Evolutionary conservation across 2,888 invertebrate genomes (phyloP), one percentile per base, ranked within the genome.

Genomic region (Brachyptera putata): DNA sequence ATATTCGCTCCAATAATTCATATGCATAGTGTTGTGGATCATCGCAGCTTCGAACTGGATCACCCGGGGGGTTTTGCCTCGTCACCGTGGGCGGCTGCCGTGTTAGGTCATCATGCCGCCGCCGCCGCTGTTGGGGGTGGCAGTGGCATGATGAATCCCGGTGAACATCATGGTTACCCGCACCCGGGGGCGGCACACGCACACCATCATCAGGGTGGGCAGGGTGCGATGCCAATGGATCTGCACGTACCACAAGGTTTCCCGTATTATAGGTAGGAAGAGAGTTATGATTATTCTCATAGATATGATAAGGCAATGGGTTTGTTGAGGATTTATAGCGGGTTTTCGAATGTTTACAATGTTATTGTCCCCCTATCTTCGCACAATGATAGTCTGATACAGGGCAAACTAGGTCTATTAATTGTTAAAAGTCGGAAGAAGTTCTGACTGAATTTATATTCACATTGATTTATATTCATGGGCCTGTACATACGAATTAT

Each of bases 211-310:
- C 66, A 67, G 60, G 64, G 66, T 57, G 34, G 53, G 58, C 39
- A 57, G 60, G 46, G 58, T 46, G 72, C 77, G 59, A 85, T 89
- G 85, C 91, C 92, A 57, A 92, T 93, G 91, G 93, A 93, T 75
- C 82, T 93, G 69, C 93, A 93, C 77, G 91, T 93, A 75, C 89
- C 92, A 56, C 93, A 92, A 75, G 91, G 89, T 69, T 92, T 92
- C 76, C 90, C 91, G 62, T 93, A 92, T 77, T 93, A 93, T 79
- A 87, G 91, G 91, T 92, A 72, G 80, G 84, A 37, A 48, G n/a
- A 18, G 14, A 14, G 25, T 3, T 24, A 48, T n/a, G 49, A 14
- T n/a, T n/a, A n/a, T n/a, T n/a, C n/a, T n/a, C n/a, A n/a, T n/a
- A n/a, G n/a, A n/a, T n/a, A n/a, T n/a, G n/a, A n/a, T n/a, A n/a